Evolutionary conservation across 2,797 vertebrate genomes (phyloP).

Genomic region (Cynopterus sphinx): DNA sequence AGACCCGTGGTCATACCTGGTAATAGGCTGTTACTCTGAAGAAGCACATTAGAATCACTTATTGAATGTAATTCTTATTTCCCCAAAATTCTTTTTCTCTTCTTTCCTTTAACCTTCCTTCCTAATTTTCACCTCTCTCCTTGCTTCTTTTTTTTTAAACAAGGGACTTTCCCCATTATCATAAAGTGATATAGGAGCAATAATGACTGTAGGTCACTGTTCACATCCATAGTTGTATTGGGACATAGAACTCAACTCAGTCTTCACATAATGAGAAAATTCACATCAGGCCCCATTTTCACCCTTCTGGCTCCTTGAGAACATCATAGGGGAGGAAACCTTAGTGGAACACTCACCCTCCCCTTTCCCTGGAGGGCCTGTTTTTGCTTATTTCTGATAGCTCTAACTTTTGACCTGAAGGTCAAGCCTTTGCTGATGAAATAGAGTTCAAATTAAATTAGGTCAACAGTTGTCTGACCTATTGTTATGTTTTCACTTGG

Average conservation of each 20-base stretch:
- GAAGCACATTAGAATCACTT: background rate
- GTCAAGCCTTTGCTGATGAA: conserved; percentile 41
- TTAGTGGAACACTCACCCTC: background rate
- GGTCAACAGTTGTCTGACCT: conserved; percentile 29
- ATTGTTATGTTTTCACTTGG: conserved; percentile 5
- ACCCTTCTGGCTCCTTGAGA: background rate
- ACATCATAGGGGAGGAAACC: background rate
- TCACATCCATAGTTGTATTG: background rate
- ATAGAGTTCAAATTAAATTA: conserved; percentile 50
- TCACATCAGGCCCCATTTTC: background rate
- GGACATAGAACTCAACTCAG: background rate
- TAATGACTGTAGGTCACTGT: background rate
- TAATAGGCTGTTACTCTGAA: conserved; percentile 15
- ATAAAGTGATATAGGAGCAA: background rate
- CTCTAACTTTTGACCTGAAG: conserved; percentile 44
- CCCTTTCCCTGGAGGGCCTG: background rate
- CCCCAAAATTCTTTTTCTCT: background rate
- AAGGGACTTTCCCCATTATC: background rate
- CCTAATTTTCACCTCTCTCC: too few species aligned
- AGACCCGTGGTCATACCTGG: background rate
- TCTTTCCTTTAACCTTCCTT: too few species aligned
- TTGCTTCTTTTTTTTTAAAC: background rate
- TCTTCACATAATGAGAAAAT: background rate
- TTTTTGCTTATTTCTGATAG: conserved; percentile 51
- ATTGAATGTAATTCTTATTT: background rate